Evolutionary conservation across 2,888 invertebrate species (phyloP), one percentile per base, ranked within the genome.

Genomic region (Oegoconia quadripuncta): DNA sequence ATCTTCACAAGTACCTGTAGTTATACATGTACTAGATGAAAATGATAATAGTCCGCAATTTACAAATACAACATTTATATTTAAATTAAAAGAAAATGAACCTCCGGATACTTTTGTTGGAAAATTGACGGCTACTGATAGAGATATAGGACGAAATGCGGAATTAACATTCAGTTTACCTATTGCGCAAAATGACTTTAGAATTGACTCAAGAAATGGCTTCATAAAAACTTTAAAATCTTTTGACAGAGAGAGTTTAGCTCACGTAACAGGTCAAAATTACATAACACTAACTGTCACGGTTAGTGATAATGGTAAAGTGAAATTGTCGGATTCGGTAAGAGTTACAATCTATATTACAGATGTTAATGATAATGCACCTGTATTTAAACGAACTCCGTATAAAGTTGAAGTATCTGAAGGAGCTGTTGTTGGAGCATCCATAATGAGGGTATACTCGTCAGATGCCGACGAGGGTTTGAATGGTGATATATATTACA

Each of bases 41-140:
- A 99, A 99, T 76, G 98, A 99, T 79, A 97, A 98, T 74, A 92
- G 93, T 18, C 99, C 99, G 0, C 91, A 93, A 68, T 99, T 99
- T 77, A 93, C 93, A 2, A 96, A 98, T 59, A 91, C 92, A 18
- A 95, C 95, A 11, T 99, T 98, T 76, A 93, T 93, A 42, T 97
- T 98, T 68, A 94, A 92, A 71, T 91, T 98, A 12, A 91, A 93
- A 36, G 97, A 97, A 81, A 96, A 97, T 74, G 94, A 95, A 50
- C 93, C 95, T 1, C 91, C 93, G 0, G 96, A 96, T 71, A 94
- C 96, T 0, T 97, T 97, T 77, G 95, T 99, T 17, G 96, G 98
- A 1, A 96, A 96, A 75, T 83, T 99, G 46, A 92, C 93, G 11
- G 98, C 98, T 0, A 91, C 91, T 12, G 99, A 99, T 77, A 90